phyloP scores from a whole-genome alignment of 2,113 vertebrate genomes.

The Ploceus nigricollis region DNA sequence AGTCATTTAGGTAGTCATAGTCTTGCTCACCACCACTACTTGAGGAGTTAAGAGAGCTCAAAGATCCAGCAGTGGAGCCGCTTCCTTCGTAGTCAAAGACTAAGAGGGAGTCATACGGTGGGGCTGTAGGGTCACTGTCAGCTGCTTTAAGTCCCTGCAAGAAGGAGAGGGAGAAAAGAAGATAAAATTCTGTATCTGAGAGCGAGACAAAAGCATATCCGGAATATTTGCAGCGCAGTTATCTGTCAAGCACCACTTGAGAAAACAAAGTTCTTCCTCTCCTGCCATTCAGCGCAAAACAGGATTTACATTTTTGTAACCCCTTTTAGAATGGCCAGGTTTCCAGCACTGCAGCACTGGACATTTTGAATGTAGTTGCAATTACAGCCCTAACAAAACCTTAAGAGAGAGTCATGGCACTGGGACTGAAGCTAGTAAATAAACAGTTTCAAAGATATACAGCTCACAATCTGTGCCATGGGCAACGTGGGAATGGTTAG shows the following conservation, averaged over 20 bases:
- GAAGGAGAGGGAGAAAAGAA: neutral
- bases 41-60: constrained; percentile 97
- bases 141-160: constrained; percentile 93
- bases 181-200: neutral
- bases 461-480: neutral
- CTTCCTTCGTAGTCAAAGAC: constrained; percentile 98
- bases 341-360: neutral
- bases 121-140: constrained; percentile 94
- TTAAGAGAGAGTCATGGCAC: neutral
- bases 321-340: neutral
- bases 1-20: constrained; percentile 99
- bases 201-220: neutral
- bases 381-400: neutral
- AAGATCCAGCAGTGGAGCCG: constrained; percentile 92
- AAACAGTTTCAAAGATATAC: neutral
- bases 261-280: neutral
- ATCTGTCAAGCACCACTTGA: neutral
- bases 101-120: constrained; percentile 95
- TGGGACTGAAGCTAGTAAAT: neutral
- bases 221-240: rapidly evolving
- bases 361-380: neutral
- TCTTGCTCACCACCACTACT: constrained; percentile 98
- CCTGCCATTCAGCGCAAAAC: neutral
- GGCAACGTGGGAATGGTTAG: neutral
- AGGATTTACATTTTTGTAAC: neutral